These are phyloP conservation scores for Mesoligia furuncula DNA, from an alignment of 2,888 invertebrate species.

Conservation along the genomic window DNA sequence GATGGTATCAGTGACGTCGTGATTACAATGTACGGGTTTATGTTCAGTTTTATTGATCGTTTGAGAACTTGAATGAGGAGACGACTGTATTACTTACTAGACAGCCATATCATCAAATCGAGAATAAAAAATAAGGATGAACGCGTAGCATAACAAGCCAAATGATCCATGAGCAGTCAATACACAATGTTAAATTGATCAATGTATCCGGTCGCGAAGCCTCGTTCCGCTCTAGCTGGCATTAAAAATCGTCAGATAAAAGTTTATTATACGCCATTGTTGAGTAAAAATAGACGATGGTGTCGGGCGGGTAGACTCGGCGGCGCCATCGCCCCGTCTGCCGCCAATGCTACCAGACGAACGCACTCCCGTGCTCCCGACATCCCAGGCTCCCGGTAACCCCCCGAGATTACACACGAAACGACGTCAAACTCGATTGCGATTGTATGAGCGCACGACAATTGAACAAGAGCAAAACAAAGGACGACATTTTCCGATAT, in stretches of 20 bases:
- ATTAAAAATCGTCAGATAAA: slow-evolving; percentile 58
- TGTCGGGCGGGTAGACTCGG: slow-evolving; percentile 80
- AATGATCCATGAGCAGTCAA: slow-evolving; percentile 30
- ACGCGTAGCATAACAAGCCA: background rate
- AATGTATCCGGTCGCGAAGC: slow-evolving; percentile 35
- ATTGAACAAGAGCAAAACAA: slow-evolving; percentile 35
- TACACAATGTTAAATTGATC: slow-evolving; percentile 30
- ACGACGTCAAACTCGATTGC: slow-evolving; percentile 71
- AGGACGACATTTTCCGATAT: slow-evolving; percentile 18
- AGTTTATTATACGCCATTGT: slow-evolving; percentile 66
- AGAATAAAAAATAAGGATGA: slow-evolving; percentile 23
- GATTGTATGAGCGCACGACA: slow-evolving; percentile 56
- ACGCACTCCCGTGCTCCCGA: slow-evolving; percentile 60
- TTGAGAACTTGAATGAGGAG: slow-evolving; percentile 25
- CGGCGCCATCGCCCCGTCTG: slow-evolving; percentile 76
- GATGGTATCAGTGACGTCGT: slow-evolving; percentile 13
- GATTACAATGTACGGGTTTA: slow-evolving; percentile 41
- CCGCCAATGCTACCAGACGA: slow-evolving; percentile 65
- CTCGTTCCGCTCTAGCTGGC: slow-evolving; percentile 36
- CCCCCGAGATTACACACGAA: slow-evolving; percentile 71
- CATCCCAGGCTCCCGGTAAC: slow-evolving; percentile 66
- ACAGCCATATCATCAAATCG: slow-evolving; percentile 11
- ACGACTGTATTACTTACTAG: slow-evolving; percentile 24
- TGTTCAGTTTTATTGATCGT: slow-evolving; percentile 44
- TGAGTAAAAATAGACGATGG: slow-evolving; percentile 72